Conservation (phyloP, 2,113 vertebrate genomes). For the Hydropotes inermis region DNA sequence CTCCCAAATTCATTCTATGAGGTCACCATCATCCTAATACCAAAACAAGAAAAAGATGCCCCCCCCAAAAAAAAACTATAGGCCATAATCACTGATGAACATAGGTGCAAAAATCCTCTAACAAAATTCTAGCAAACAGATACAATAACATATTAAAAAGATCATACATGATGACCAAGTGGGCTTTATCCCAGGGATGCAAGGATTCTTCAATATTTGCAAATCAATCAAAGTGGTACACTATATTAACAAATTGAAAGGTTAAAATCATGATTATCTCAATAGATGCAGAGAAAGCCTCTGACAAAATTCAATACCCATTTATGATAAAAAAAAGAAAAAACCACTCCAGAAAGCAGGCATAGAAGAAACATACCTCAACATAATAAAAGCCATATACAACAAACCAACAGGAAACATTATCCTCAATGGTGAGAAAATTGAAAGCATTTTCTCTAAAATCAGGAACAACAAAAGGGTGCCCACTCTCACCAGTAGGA, state of each 20-base stretch:
- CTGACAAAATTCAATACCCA: background rate
- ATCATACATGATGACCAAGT: background rate
- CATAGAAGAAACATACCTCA: background rate
- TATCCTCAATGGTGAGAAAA: background rate
- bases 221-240: background rate
- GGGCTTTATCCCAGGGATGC: background rate
- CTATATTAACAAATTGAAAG: background rate
- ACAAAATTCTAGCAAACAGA: background rate
- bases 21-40: background rate
- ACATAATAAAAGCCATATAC: background rate
- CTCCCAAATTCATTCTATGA: background rate
- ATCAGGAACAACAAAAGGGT: background rate
- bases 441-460: background rate
- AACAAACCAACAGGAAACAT: background rate
- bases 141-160: background rate
- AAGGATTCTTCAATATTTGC: background rate
- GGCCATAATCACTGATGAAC: background rate
- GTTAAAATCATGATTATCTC: background rate
- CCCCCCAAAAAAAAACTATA: background rate
- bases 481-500: background rate
- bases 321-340: background rate
- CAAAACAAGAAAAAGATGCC: background rate
- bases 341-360: background rate
- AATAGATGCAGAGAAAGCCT: background rate
- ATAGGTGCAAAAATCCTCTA: background rate